Conservation (phyloP, 2,888 invertebrate genomes). For the Cephus pulcher region DNA sequence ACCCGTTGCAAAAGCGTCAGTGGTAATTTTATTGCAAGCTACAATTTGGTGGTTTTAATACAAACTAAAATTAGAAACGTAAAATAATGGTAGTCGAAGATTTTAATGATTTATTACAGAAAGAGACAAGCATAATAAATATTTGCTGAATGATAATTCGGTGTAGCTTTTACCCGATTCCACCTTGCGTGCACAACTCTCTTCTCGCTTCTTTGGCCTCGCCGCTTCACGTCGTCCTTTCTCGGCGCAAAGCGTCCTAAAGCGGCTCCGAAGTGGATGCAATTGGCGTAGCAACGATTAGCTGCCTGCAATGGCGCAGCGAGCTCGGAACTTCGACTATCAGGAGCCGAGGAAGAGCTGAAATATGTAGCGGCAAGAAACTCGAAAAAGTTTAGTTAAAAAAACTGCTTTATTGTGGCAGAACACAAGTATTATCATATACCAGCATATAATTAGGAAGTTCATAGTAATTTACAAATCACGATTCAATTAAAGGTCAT, state of each 20-base stretch:
- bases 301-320: not conserved
- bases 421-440: slow-evolving; percentile 64
- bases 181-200: not conserved
- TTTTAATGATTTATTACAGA: not conserved
- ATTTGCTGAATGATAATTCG: not conserved
- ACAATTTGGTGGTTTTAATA: not conserved
- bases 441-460: slow-evolving; percentile 63
- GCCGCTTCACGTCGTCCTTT: not conserved
- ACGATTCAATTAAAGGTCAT: slow-evolving; percentile 57
- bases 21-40: not conserved
- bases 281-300: not conserved
- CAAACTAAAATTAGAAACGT: not conserved
- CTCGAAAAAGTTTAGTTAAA: slow-evolving; percentile 34
- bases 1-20: not conserved
- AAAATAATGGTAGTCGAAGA: not conserved
- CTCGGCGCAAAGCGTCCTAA: not conserved
- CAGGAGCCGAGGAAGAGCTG: not conserved
- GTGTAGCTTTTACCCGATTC: not conserved
- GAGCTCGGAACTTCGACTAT: not conserved
- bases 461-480: slow-evolving; percentile 63
- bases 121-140: not conserved
- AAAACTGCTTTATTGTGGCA: slow-evolving; percentile 66
- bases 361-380: slow-evolving; percentile 4
- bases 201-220: not conserved
- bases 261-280: not conserved